Percentiles rank a stretch among this genome's conserved stretches.
Evolutionary conservation across 64 coral and sea anemone genomes (phyloP).

Genomic region (Exaiptasia diaphana): DNA sequence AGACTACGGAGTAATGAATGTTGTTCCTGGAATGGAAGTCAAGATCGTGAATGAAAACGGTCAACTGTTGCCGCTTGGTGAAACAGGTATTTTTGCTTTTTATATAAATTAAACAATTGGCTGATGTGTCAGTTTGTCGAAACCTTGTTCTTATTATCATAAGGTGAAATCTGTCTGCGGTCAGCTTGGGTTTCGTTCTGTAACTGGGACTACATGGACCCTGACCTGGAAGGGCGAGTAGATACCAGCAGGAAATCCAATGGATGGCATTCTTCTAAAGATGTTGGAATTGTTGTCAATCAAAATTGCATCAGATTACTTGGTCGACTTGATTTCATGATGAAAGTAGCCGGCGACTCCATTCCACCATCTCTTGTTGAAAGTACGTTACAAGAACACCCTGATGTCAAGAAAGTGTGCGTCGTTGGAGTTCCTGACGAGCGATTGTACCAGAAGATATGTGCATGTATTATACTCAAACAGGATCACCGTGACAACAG

Average conservation of each 20-base stretch:
- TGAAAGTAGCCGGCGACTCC: conserved; percentile 26
- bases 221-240: background rate
- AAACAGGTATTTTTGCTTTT: background rate
- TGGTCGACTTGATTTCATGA: conserved; percentile 23
- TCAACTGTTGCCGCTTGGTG: background rate
- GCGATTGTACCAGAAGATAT: conserved; percentile 47
- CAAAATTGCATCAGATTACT: conserved; percentile 13
- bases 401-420: background rate
- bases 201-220: background rate
- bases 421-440: conserved; percentile 48
- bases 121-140: background rate
- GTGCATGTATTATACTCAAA: conserved; percentile 43
- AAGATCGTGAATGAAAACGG: conserved; percentile 10
- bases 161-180: background rate
- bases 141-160: background rate
- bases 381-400: conserved; percentile 4
- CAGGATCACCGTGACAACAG: background rate
- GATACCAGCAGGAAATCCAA: background rate
- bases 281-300: background rate
- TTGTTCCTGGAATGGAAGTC: conserved; percentile 26
- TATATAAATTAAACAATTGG: no score
- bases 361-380: conserved; percentile 30
- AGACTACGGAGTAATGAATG: conserved; percentile 16
- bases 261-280: background rate
- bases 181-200: background rate